Conservation (phyloP, 2,888 invertebrate genomes). For the Xestobium rufovillosum region DNA sequence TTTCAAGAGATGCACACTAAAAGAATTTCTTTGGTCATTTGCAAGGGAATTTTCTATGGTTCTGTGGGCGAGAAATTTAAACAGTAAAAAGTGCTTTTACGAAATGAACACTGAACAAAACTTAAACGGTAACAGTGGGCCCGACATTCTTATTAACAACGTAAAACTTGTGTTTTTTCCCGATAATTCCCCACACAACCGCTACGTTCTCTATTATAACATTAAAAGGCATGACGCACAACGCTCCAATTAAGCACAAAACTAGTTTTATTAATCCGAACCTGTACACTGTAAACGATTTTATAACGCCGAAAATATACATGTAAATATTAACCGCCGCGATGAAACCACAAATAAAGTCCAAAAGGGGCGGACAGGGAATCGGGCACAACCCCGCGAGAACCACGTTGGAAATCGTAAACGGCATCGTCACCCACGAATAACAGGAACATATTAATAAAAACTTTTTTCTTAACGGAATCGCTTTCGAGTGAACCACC, state of each 20-base stretch:
- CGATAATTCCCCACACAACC: slow-evolving; percentile 88
- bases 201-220: slow-evolving; percentile 91
- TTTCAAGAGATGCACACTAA: too few species aligned
- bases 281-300: slow-evolving; percentile 85
- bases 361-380: slow-evolving; percentile 74
- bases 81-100: too few species aligned
- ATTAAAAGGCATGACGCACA: slow-evolving; percentile 89
- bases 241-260: slow-evolving; percentile 75
- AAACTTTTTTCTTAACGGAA: slow-evolving; percentile 71
- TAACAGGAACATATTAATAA: slow-evolving; percentile 84
- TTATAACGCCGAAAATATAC: slow-evolving; percentile 96
- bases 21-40: too few species aligned
- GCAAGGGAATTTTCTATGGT: too few species aligned
- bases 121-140: slow-evolving; percentile 57
- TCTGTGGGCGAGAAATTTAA: too few species aligned
- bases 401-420: slow-evolving; percentile 83
- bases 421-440: slow-evolving; percentile 92
- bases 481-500: slow-evolving; percentile 79
- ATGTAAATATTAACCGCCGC: slow-evolving; percentile 94
- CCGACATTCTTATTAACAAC: slow-evolving; percentile 89
- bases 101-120: too few species aligned
- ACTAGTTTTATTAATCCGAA: slow-evolving; percentile 73
- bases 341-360: slow-evolving; percentile 83
- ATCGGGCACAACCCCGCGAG: slow-evolving; percentile 62
- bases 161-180: slow-evolving; percentile 95